Percentiles rank a stretch among this genome's conserved stretches.
phyloP scores from a whole-genome alignment of 2,113 vertebrate genomes.

The Pungitius pungitius region DNA sequence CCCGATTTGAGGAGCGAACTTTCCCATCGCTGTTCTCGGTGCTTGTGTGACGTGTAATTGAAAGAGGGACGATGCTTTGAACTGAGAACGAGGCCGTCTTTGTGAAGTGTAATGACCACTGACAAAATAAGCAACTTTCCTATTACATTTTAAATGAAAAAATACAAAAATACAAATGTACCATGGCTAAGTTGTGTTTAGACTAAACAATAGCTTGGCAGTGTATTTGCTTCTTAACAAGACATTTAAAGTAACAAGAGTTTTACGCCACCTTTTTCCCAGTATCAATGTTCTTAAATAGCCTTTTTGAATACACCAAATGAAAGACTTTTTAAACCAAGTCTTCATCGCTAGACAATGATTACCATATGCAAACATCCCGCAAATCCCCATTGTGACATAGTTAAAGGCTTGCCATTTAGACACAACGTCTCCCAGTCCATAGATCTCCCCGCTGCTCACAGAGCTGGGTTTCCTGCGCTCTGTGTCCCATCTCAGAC shows the following conservation, averaged over 20 bases:
- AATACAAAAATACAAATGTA: conserved; percentile 22
- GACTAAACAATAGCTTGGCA: conserved; percentile 42
- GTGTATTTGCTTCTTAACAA: conserved; percentile 21
- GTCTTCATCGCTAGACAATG: conserved; percentile 48
- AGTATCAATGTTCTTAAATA: conserved; percentile 45
- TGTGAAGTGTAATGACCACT: conserved; percentile 34
- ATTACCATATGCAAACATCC: conserved; percentile 70
- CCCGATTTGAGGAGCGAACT: conserved; percentile 74
- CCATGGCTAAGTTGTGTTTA: background rate
- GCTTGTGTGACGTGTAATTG: conserved; percentile 57
- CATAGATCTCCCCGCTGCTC: conserved; percentile 28
- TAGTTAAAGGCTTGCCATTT: conserved; percentile 50
- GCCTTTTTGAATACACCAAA: conserved; percentile 31
- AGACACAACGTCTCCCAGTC: conserved; percentile 30
- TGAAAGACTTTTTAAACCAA: conserved; percentile 47
- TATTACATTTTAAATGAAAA: conserved; percentile 14
- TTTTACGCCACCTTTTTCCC: conserved; percentile 23
- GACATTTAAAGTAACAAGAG: conserved; percentile 18
- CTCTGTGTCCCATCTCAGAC: conserved; percentile 74
- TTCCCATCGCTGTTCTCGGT: conserved; percentile 76
- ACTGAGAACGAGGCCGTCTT: conserved; percentile 38
- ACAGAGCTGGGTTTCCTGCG: conserved; percentile 34
- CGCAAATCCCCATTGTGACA: conserved; percentile 34
- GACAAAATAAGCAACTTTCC: conserved; percentile 52
- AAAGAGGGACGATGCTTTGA: conserved; percentile 59